Evolutionary conservation across 2,888 invertebrate species (phyloP), one percentile per base, ranked within the genome.

Genomic region (Cataglyphis livida): DNA sequence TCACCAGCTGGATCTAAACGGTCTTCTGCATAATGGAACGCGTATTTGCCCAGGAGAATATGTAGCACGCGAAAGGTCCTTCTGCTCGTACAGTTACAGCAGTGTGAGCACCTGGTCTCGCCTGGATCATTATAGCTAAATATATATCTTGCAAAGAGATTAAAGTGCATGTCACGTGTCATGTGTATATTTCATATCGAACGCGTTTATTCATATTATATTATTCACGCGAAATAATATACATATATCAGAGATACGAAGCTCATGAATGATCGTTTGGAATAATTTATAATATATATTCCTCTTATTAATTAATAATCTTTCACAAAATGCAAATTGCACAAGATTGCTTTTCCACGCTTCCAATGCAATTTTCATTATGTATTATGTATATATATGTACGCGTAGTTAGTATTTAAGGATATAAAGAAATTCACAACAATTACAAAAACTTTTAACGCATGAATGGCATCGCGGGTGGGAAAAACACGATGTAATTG

Each of bases 1-100:
- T 44, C 21, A 18, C 68, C 44, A 32, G 44, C 32, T 70, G 70
- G 59, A 78, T 70, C 32, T 57, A 57, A 44, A 44, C 32, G 59
- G 32, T 70, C 28, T 66, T 44, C 59, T 78, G 44, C 68, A 70
- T 78, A 70, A 78, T 78, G 18, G 32, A 78, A 78, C 41, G 51
- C 35, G 70, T 70, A 78, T 78, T 78, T 78, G 59, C 44, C 25
- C 70, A 44, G 7, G 70, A 78, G 78, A 18, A 78, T 44, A 70
- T 70, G 21, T 57, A 41, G 25, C 41, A 57, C 41, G 70, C 32
- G 68, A 70, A 65, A 78, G 41, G 66, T 65, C 66, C 51, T 76
- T 54, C 35, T 38, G 75, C 38, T 76, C 38, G 28, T 25, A 28
- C 38, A 51, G 54, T 75, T 51, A 54, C 38, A 21, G 48, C 32